Conservation (phyloP, 2,888 invertebrate species). For the Epistrophe eligans region DNA sequence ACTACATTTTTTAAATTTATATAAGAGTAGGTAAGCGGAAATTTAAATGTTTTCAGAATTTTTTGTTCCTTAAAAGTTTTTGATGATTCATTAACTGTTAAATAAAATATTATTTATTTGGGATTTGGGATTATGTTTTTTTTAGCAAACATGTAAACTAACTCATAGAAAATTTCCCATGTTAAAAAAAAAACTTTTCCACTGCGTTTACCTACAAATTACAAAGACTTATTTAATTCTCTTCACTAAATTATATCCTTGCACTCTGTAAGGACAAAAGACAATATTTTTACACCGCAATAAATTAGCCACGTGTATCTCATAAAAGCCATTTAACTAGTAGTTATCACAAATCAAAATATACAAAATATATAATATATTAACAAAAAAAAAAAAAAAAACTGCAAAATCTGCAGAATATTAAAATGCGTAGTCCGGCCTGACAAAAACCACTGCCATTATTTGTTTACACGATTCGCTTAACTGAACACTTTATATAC, state of each 20-base stretch:
- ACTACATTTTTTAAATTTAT: no score
- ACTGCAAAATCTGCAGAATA: neutral
- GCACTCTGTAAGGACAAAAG: neutral
- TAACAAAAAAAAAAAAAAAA: conserved; percentile 13
- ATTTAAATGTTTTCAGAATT: no score
- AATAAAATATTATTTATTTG: no score
- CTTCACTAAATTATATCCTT: neutral
- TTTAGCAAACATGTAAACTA: no score
- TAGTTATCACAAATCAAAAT: conserved; percentile 53
- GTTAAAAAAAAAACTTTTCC: neutral
- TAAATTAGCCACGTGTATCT: conserved; percentile 40
- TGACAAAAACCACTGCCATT: conserved; percentile 54
- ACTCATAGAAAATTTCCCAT: no score
- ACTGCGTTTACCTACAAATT: neutral
- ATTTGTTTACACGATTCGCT: conserved; percentile 55
- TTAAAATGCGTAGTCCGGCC: conserved; percentile 63
- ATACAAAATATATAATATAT: neutral
- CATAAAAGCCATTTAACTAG: conserved; percentile 49
- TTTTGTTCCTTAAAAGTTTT: no score
- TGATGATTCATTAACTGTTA: no score
- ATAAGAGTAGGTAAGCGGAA: no score
- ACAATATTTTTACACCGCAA: conserved; percentile 25
- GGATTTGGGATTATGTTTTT: no score
- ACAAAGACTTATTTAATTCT: neutral
- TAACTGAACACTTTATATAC: conserved; percentile 28